Percentiles rank a stretch among this genome's conserved stretches.
phyloP scores from a whole-genome alignment of 2,888 invertebrate species.

The Adelognathus sp. region DNA sequence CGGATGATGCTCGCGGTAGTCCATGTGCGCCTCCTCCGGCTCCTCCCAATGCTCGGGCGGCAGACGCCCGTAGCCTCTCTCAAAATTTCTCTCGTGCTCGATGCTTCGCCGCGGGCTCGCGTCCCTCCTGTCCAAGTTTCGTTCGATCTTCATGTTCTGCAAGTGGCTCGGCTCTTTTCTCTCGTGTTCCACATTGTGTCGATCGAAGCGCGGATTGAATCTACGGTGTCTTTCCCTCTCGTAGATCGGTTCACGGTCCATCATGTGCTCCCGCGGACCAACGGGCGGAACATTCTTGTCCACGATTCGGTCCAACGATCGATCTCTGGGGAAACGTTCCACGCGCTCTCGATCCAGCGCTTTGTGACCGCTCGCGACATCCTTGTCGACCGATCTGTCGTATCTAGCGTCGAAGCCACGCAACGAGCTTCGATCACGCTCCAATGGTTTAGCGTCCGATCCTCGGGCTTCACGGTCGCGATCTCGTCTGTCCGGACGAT shows the following conservation, averaged over 20 bases:
- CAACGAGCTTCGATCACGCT: constrained; percentile 64
- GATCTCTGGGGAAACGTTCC: constrained; percentile 82
- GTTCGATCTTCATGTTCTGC: constrained; percentile 72
- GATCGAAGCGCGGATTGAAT: constrained; percentile 63
- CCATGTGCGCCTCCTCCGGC: constrained; percentile 73
- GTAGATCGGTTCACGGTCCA: constrained; percentile 70
- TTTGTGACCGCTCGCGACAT: constrained; percentile 67
- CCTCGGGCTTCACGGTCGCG: constrained; percentile 71
- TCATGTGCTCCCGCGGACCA: constrained; percentile 70
- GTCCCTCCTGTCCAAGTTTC: constrained; percentile 72
- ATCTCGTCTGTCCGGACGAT: constrained; percentile 67
- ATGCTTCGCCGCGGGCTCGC: constrained; percentile 72
- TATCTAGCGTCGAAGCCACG: constrained; percentile 73
- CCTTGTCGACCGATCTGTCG: constrained; percentile 72
- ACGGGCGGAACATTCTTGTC: constrained; percentile 76
- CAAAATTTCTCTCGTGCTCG: constrained; percentile 75
- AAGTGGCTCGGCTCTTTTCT: constrained; percentile 69
- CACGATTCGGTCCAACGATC: constrained; percentile 83
- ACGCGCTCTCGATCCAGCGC: constrained; percentile 82
- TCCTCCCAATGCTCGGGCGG: constrained; percentile 77
- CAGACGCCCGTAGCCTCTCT: constrained; percentile 70
- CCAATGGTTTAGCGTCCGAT: constrained; percentile 61
- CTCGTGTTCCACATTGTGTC: constrained; percentile 70
- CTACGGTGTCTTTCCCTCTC: constrained; percentile 63
- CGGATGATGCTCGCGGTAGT: constrained; percentile 73